Conservation (phyloP, 2,113 vertebrate genomes). For the Heterochromis multidens region DNA sequence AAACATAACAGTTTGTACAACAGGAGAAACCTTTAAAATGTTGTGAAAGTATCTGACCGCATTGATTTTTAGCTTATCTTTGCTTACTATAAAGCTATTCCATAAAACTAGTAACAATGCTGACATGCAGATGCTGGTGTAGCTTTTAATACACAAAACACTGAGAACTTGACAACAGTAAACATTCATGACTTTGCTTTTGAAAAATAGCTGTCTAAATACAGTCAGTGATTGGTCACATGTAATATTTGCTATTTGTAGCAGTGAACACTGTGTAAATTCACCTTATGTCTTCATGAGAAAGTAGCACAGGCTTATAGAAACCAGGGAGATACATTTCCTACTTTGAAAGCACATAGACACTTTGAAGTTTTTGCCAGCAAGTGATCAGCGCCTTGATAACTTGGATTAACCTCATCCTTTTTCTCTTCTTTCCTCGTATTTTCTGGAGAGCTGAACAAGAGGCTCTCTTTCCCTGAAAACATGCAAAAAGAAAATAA, state of each 20-base stretch:
- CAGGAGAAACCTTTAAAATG: not conserved
- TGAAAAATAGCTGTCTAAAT: not conserved
- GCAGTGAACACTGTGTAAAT: not conserved
- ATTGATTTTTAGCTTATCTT: slow-evolving; percentile 51
- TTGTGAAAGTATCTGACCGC: slow-evolving; percentile 12
- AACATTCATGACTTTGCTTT: slow-evolving; percentile 18
- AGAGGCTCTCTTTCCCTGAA: slow-evolving; percentile 47
- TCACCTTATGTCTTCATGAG: slow-evolving; percentile 1
- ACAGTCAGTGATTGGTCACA: not conserved
- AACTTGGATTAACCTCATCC: slow-evolving; percentile 39
- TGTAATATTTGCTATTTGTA: not conserved
- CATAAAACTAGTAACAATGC: slow-evolving; percentile 3
- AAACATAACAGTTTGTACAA: not conserved
- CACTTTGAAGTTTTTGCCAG: slow-evolving; percentile 73
- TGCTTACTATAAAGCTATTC: slow-evolving; percentile 28
- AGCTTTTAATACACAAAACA: not conserved
- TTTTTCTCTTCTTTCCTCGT: slow-evolving; percentile 56
- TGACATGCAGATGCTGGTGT: not conserved
- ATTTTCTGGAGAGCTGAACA: slow-evolving; percentile 55
- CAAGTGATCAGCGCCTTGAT: slow-evolving; percentile 63
- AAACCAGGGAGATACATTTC: not conserved
- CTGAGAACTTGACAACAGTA: slow-evolving; percentile 32
- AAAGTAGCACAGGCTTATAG: not conserved
- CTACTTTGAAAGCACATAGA: slow-evolving; percentile 33
- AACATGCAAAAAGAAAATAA: not conserved